A percentile compares a stretch with the other conserved stretches of the same genome.
phyloP scores from a whole-genome alignment of 2,113 vertebrate genomes.

The Poeciliopsis occidentalis region DNA sequence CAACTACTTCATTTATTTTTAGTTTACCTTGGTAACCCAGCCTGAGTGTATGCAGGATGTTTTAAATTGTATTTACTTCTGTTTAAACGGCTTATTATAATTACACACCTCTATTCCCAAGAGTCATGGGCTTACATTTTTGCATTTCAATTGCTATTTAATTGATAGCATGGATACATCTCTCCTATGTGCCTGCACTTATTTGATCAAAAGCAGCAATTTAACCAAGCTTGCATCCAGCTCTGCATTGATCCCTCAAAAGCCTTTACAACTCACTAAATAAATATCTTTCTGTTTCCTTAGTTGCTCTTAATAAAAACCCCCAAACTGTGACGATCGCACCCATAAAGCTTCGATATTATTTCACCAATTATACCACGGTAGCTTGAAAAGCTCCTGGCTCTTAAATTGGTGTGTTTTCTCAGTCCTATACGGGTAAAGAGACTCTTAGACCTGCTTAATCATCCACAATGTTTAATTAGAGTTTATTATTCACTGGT shows the following conservation, averaged over 20 bases:
- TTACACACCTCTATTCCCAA: not conserved
- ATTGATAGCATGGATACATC: not conserved
- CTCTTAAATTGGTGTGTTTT: not conserved
- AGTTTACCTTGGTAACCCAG: too few species aligned
- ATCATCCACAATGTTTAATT: conserved; percentile 36
- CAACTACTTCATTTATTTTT: too few species aligned
- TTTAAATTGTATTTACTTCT: too few species aligned
- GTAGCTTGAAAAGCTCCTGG: not conserved
- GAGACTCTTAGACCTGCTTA: not conserved
- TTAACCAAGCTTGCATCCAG: not conserved
- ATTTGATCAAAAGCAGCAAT: not conserved
- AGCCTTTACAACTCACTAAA: not conserved
- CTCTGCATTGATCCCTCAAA: not conserved
- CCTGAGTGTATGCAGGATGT: too few species aligned
- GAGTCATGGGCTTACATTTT: not conserved
- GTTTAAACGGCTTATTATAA: not conserved
- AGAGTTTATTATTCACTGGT: not conserved
- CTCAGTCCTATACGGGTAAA: not conserved
- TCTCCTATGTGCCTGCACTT: not conserved
- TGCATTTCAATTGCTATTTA: not conserved
- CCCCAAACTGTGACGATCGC: too few species aligned
- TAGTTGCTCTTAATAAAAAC: too few species aligned
- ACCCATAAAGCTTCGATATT: too few species aligned
- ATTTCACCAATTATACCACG: too few species aligned
- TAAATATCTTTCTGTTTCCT: too few species aligned